Conservation (phyloP, 2,797 vertebrate genomes). For the Hippopotamyrus pictus region DNA sequence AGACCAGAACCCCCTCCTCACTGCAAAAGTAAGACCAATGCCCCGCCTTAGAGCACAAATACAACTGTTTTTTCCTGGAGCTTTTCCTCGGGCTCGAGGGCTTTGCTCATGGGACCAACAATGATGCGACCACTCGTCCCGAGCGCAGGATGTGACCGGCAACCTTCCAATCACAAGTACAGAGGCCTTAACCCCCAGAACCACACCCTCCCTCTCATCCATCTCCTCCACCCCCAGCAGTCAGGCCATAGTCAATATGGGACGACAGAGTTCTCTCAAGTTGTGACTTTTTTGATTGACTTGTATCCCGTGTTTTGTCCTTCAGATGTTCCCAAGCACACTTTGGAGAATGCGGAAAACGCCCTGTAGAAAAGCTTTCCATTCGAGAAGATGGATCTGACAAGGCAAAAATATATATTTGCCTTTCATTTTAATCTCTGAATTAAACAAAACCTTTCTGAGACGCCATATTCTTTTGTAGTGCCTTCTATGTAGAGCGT, state of each 20-base stretch:
- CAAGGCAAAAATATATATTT: not conserved
- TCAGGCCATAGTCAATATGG: not conserved
- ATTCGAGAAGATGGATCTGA: not conserved
- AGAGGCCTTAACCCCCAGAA: not conserved
- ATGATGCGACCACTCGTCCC: not conserved
- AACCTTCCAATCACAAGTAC: not conserved
- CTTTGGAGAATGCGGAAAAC: slow-evolving; percentile 58
- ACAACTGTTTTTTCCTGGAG: not conserved
- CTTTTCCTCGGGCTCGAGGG: not conserved
- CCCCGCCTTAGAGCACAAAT: not conserved
- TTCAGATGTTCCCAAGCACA: slow-evolving; percentile 53
- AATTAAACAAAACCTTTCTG: not conserved
- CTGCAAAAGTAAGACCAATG: not conserved
- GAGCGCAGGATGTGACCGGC: not conserved
- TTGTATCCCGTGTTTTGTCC: slow-evolving; percentile 21
- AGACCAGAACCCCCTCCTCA: not conserved
- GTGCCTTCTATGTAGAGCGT: slow-evolving; percentile 28
- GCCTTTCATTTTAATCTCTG: not conserved
- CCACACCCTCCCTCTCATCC: not conserved
- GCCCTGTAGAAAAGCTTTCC: slow-evolving; percentile 49
- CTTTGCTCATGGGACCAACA: not conserved
- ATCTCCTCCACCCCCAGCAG: not conserved
- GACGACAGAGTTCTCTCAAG: not conserved
- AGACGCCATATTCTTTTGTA: not conserved
- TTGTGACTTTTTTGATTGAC: not conserved